Percentiles rank a stretch among this genome's conserved stretches.
Evolutionary conservation across 2,113 vertebrate genomes (phyloP).

Genomic region (Halcyon malimbica): DNA sequence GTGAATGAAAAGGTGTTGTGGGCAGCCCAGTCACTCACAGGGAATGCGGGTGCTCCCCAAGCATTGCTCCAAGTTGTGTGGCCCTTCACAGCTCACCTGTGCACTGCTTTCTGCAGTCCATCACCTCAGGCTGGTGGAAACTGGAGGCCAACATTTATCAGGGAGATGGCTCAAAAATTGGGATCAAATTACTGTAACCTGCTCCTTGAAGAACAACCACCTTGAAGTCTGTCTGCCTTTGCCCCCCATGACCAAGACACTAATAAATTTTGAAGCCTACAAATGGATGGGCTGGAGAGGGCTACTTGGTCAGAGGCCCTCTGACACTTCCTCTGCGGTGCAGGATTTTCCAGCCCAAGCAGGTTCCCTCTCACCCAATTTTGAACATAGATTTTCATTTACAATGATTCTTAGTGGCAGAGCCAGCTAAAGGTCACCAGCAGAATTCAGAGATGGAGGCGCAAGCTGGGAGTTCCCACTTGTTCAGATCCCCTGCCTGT

Average conservation of each 20-base stretch:
- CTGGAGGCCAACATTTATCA: not conserved
- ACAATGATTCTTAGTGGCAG: accelerated
- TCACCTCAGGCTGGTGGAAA: not conserved
- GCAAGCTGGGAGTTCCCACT: not conserved
- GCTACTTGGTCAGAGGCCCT: not conserved
- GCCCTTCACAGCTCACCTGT: not conserved
- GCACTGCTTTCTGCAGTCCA: not conserved
- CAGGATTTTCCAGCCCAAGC: not conserved
- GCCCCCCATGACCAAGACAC: not conserved
- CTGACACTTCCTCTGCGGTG: not conserved
- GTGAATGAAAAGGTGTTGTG: accelerated
- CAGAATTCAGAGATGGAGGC: not conserved
- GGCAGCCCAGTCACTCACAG: not conserved
- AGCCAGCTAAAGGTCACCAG: not conserved
- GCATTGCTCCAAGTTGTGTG: accelerated
- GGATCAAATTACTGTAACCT: not conserved
- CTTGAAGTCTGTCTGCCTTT: not conserved
- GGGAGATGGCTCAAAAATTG: not conserved
- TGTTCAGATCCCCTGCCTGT: not conserved
- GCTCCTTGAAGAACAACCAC: not conserved
- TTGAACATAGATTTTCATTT: not conserved
- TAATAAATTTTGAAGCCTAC: not conserved
- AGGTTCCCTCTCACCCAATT: not conserved
- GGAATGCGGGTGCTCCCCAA: not conserved
- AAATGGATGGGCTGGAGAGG: not conserved